Base-by-base conservation (phyloP, 2,797 vertebrate species). In the Artibeus lituratus region DNA sequence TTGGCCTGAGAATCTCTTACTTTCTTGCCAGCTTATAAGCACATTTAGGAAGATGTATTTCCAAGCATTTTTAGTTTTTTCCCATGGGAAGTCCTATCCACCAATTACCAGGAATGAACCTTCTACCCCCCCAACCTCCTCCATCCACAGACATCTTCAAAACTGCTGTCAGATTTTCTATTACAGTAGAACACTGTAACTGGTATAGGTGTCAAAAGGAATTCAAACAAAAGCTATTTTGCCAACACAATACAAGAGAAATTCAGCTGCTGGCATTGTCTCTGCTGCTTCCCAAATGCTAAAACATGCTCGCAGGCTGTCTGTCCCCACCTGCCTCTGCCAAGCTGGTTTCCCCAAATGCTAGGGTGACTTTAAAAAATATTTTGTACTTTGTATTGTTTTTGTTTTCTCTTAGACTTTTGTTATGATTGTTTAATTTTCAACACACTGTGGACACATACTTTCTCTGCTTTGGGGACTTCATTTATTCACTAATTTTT, bases 331-430 rank as follows among this genome's bases (percentile, higher is more conserved):
- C 78, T 49, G 86, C 57, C 1, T 87, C 93, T 94, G 92, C 84
- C 97, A 97, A 97, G 96, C 95, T 97, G 97, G 70, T 94, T 91
- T 91, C 74, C 83, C 97, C 96, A 98, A 96, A 98, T 98, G 97
- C 95, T 97, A 89, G 81, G 88, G 69, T 95, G 90, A 78, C 96
- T 96, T 96, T 84, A 91, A 86, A 96, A 97, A 96, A 97, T 93
- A 92, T 96, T 97, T 89, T 91, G 86, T 96, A 85, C 96, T 95
- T 96, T 95, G 74, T 92, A 47, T 94, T 97, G 91, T 96, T 97
- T 97, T 96, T 97, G 94, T 96, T 97, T 84, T 84, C 67, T 29
- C 65, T 89, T 89, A 87, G 91, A 88, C 70, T 84, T 94, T 95
- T 94, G 87, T 94, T 96, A 87, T 89, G 80, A 77, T 82, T 86